These are phyloP conservation scores for Gracilinanus agilis DNA, from an alignment of 2,113 vertebrate species.

Conservation along the genomic window DNA sequence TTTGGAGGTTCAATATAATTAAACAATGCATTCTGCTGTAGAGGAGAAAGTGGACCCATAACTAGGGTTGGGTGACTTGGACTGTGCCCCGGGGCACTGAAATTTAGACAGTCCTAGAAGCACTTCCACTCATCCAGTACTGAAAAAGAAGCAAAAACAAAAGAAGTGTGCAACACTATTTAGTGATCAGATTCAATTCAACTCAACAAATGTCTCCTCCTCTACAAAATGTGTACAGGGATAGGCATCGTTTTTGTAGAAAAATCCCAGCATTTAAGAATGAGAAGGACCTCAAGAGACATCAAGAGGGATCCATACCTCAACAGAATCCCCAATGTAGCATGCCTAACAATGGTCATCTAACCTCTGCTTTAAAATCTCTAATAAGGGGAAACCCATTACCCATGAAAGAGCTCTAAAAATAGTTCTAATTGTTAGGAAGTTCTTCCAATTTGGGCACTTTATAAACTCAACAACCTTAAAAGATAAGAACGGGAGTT, in stretches of 20 bases:
- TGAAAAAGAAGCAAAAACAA: not conserved
- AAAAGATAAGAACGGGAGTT: not conserved
- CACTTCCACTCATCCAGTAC: not conserved
- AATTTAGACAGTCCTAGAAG: not conserved
- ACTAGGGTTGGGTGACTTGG: not conserved
- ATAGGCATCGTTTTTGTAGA: not conserved
- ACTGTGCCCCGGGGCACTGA: not conserved
- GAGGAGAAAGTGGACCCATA: not conserved
- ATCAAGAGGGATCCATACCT: not conserved
- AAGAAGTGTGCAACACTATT: not conserved
- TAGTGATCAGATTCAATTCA: not conserved
- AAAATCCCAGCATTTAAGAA: not conserved
- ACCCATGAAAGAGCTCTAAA: too few relatives aligned
- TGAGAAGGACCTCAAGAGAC: not conserved
- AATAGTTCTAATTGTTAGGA: too few relatives aligned
- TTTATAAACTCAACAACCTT: too few relatives aligned
- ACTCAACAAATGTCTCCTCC: not conserved
- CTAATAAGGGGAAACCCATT: not conserved
- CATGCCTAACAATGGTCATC: too few relatives aligned
- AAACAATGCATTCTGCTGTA: not conserved
- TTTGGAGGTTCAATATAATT: constrained; percentile 6
- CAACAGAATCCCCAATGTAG: not conserved
- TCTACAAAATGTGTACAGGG: not conserved
- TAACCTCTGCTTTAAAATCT: not conserved
- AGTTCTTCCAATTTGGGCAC: too few relatives aligned